Evolutionary conservation across 2,113 vertebrate genomes (phyloP).

Genomic region (Nibea coibor): DNA sequence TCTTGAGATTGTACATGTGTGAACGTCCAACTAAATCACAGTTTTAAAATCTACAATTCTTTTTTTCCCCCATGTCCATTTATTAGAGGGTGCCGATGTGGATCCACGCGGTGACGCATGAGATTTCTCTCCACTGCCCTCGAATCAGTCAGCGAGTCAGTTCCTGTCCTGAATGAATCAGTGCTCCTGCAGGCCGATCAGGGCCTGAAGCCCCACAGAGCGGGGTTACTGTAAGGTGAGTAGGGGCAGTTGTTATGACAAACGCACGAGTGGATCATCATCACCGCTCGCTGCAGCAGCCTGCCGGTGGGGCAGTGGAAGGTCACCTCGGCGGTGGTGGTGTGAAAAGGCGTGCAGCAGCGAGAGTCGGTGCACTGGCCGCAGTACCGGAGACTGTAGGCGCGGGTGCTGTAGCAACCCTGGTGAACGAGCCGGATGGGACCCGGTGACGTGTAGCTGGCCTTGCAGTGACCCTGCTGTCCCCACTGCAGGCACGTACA

Average conservation of each 20-base stretch:
- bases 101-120: background rate
- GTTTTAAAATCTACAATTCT: slow-evolving; percentile 17
- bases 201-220: slow-evolving; percentile 61
- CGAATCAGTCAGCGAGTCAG: slow-evolving; percentile 23
- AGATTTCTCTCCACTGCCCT: background rate
- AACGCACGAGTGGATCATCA: slow-evolving; percentile 84
- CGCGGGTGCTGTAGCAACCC: slow-evolving; percentile 77
- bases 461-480: slow-evolving; percentile 64
- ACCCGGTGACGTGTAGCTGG: slow-evolving; percentile 71
- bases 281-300: slow-evolving; percentile 70
- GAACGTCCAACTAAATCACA: slow-evolving; percentile 36
- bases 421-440: slow-evolving; percentile 77
- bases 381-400: slow-evolving; percentile 78
- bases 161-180: slow-evolving; percentile 2
- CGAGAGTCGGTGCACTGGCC: slow-evolving; percentile 79
- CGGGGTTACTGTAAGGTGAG: slow-evolving; percentile 54
- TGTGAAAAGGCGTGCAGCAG: slow-evolving; percentile 82
- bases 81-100: background rate
- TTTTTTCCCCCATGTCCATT: slow-evolving; percentile 6
- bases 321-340: slow-evolving; percentile 73
- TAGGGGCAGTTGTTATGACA: slow-evolving; percentile 83
- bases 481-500: slow-evolving; percentile 53
- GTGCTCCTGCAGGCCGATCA: slow-evolving; percentile 20
- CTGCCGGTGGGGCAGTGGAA: slow-evolving; percentile 77
- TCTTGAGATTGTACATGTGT: slow-evolving; percentile 18